Evolutionary conservation across 2,797 vertebrate genomes (phyloP), one percentile per base, ranked within the genome.

Genomic region (Sibirionetta formosa): DNA sequence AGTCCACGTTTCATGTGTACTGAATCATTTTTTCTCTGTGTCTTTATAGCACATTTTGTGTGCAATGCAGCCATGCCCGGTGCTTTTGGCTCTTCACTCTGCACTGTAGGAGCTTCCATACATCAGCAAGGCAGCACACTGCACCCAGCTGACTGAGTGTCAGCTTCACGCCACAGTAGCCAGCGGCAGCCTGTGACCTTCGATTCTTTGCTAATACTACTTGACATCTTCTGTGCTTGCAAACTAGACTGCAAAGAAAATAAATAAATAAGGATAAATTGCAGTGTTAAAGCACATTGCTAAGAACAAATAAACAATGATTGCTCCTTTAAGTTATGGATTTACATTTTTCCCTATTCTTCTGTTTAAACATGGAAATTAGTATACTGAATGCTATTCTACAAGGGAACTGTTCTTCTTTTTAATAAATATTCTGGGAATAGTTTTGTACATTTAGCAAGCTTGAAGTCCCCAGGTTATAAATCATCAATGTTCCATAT

Each of bases 401-500:
- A 14, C 51, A 48, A 24, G 3, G 53, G 54, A 95, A 70, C 69
- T 82, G 63, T 90, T 94, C 38, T 88, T 36, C 24, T 72, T 93
- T 66, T 91, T 93, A 69, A 75, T 93, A 96, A 94, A 91, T 95
- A 89, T 82, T 88, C 85, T 96, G 89, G 71, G 66, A 95, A 82
- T 93, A 92, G 53, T 78, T 71, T 96, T 92, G 53, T 64, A 82
- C 44, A 42, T 94, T 96, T 94, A n/a, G 36, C 90, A 90, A 66
- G 57, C 65, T 88, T 61, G 31, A 88, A 88, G 68, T 96, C 56
- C 20, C 50, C 56, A 56, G 71, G 54, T 95, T 95, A 96, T 91
- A 95, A 97, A 97, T 96, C 85, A 93, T 79, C 69, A 68, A 5
- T 80, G 70, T 79, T 96, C 86, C 71, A 66, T 95, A 80, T 95